Evolutionary conservation across 2,113 vertebrate species (phyloP).

Genomic region (Nesogale talazaci): DNA sequence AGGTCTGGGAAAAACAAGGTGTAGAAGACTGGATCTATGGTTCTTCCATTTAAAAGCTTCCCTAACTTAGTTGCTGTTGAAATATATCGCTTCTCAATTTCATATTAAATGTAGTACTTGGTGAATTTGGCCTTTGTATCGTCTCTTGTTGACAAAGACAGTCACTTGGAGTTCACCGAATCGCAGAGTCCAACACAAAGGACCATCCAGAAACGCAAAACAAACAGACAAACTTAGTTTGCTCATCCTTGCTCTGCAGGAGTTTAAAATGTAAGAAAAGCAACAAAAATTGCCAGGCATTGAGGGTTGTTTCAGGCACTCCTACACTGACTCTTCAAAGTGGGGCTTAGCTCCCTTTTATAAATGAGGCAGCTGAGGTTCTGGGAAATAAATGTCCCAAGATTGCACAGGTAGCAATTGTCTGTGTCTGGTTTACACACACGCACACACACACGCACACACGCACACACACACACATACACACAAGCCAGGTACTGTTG

Average conservation of each 20-base stretch:
- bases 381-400: background rate
- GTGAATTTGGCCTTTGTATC: background rate
- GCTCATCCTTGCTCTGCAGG: background rate
- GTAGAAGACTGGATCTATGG: background rate
- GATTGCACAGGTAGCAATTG: background rate
- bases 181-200: background rate
- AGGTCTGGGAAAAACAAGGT: background rate
- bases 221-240: background rate
- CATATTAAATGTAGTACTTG: background rate
- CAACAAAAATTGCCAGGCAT: background rate
- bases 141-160: background rate
- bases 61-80: constrained; percentile 16
- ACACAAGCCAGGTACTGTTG: background rate
- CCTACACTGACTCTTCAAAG: background rate
- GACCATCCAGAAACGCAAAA: background rate
- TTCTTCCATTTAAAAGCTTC: background rate
- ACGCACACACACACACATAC: background rate
- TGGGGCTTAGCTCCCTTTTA: constrained; percentile 1
- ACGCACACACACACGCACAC: background rate
- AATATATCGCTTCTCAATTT: background rate
- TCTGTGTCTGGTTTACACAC: background rate
- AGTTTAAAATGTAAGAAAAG: background rate
- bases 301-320: constrained; percentile 6
- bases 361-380: background rate
- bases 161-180: background rate